Evolutionary conservation across 1,140 invertebrate genomes (phyloP), one percentile per base, ranked within the genome.

Genomic region (Leptopilina boulardi): DNA sequence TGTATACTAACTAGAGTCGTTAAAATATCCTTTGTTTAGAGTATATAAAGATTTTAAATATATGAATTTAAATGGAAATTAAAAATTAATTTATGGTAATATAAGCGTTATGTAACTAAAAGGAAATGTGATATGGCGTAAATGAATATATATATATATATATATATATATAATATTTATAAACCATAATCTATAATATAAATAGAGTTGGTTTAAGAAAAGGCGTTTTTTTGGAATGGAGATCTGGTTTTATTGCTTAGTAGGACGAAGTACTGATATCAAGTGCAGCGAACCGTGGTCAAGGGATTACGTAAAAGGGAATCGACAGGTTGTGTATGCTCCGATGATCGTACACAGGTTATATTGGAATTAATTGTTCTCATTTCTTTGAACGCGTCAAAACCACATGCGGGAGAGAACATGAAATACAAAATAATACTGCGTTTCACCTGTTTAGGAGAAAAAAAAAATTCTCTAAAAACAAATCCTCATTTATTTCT

Each of bases 251-350:
- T 66, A 66, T 66, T 34, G 26, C 59, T 66, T 10, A 66, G 56
- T 66, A 66, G 56, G 56, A 66, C 56, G 56, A 66, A 66, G 56
- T 66, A 26, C 59, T 66, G 59, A 66, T 66, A 66, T 30, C 23
- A 66, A 66, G 26, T 15, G 26, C 13, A 30, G 6, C 26, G 26
- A 66, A 66, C 26, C 59, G 59, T 66, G 23, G 59, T 66, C 26
- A 30, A 66, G 15, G 59, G 13, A 34, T 66, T 30, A 34, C 26
- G 59, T n/a, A 34, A 66, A 66, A 66, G 3, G 59, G 23, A 66
- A 66, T 66, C 26, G 23, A 15, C 23, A 26, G 21, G 21, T 66
- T 66, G 21, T 66, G 23, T 66, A 66, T 15, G 15, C 23, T 66
- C 15, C 59, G 6, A 30, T n/a, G 13, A 0, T 30, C 15, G n/a